These are phyloP conservation scores for Parus major DNA, from an alignment of 2,113 vertebrate species.

Conservation along the genomic window DNA sequence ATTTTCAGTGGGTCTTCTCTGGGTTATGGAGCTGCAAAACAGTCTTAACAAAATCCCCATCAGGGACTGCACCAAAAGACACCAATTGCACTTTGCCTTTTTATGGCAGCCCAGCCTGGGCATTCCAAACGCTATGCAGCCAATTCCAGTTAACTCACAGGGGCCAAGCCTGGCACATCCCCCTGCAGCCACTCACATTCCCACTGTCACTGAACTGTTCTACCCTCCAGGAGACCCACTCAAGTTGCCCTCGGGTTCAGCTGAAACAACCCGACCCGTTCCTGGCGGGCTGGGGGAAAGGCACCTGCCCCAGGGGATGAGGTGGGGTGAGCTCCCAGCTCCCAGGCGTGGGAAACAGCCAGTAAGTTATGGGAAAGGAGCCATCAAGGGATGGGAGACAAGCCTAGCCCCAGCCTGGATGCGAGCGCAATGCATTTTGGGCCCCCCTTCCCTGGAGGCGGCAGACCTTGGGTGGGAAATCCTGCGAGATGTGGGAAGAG, in stretches of 20 bases:
- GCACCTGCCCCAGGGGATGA: neutral
- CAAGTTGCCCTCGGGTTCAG: neutral
- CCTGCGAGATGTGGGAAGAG: slow-evolving; percentile 38
- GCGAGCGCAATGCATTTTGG: accelerated
- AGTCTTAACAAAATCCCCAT: neutral
- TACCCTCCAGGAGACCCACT: accelerated
- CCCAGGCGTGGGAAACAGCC: neutral
- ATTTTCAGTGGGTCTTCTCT: neutral
- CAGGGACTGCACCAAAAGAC: neutral
- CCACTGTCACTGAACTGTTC: neutral
- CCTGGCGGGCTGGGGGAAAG: accelerated
- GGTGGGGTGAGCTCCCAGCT: neutral
- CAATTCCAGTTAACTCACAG: accelerated
- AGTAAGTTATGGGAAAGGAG: neutral
- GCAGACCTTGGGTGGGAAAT: slow-evolving; percentile 30
- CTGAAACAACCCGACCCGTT: accelerated
- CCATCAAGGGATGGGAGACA: neutral
- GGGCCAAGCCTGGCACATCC: neutral
- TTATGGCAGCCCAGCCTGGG: neutral
- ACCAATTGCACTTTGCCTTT: neutral
- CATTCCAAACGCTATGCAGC: accelerated
- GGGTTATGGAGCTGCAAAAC: neutral
- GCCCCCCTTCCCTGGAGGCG: neutral
- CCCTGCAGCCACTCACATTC: accelerated
- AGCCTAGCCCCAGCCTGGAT: neutral